Percentiles rank a stretch among this genome's conserved stretches.
These are phyloP conservation scores for Pristiophorus japonicus DNA, from an alignment of 2,113 vertebrate genomes.

Conservation along the genomic window DNA sequence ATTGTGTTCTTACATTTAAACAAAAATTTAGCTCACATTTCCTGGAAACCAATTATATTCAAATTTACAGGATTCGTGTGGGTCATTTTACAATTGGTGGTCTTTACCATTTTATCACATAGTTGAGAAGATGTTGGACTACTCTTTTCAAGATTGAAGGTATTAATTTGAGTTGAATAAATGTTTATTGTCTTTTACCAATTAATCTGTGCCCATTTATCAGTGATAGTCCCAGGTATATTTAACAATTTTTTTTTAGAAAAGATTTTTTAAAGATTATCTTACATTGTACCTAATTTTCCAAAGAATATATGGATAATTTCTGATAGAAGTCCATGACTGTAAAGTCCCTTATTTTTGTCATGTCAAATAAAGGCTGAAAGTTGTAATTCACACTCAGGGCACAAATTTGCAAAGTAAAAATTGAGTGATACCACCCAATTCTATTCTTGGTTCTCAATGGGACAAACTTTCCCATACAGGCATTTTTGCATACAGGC, in stretches of 20 bases:
- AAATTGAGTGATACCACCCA: background rate
- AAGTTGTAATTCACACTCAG: background rate
- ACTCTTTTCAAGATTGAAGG: background rate
- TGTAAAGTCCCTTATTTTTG: background rate
- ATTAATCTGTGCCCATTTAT: background rate
- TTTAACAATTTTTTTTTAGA: background rate
- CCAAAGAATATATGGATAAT: background rate
- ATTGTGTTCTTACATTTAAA: slow-evolving; percentile 35
- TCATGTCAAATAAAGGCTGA: background rate
- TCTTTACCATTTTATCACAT: background rate
- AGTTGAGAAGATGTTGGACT: background rate
- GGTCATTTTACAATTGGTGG: background rate
- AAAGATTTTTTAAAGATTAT: background rate
- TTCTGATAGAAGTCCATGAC: background rate
- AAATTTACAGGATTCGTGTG: background rate
- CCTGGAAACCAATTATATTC: background rate
- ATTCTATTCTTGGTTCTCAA: background rate
- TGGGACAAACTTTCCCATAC: no score
- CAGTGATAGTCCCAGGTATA: background rate
- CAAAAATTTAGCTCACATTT: background rate
- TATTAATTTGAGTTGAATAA: background rate
- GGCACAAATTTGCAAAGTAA: background rate
- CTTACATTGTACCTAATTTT: background rate
- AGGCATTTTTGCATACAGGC: background rate
- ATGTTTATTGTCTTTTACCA: background rate